Evolutionary conservation across 2,888 invertebrate genomes (phyloP), one percentile per base, ranked within the genome.

Genomic region (Leucophenga montana): DNA sequence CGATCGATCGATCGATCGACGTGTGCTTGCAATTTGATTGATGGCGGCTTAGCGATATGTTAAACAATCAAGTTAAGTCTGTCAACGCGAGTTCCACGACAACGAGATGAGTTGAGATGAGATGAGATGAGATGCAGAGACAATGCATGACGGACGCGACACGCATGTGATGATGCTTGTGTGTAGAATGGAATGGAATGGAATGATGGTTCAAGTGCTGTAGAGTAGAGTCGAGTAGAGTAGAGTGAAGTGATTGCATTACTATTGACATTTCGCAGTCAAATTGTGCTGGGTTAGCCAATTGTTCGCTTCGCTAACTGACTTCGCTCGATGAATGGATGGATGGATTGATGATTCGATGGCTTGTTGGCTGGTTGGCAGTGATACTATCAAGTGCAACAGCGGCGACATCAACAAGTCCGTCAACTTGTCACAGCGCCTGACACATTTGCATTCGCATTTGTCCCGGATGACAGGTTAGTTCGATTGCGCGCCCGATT

Each of bases 11-110:
- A 39, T 11, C 39, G 39, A 39, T 39, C 39, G 39, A 39, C 39
- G 39, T 61, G 61, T 61, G 61, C 39, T 39, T 46, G 54, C 67
- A 73, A 74, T 80, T 86, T 88, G 88, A 88, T 88, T 85, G 88
- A 88, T 88, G 87, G 83, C 84, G 87, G 87, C 86, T 86, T 86
- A 85, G 86, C 79, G 77, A 80, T 78, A 83, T 84, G 84, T 84
- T 84, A 64, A 64, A 84, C 86, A 87, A 88, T 87, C 88, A 86
- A 44, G 50, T 50, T 50, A 65, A 31, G 68, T 56, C 56, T 59
- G 56, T 70, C 69, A 70, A 56, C 50, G 50, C 64, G 59, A 62
- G 54, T 39, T 39, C 11, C 39, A 11, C 11, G 39, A 44, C 56
- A 44, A 67, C 70, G 69, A 54, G 72, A 48, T 71, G 65, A 66